Conservation (phyloP, 2,797 vertebrate species). For the Mus minutoides region DNA sequence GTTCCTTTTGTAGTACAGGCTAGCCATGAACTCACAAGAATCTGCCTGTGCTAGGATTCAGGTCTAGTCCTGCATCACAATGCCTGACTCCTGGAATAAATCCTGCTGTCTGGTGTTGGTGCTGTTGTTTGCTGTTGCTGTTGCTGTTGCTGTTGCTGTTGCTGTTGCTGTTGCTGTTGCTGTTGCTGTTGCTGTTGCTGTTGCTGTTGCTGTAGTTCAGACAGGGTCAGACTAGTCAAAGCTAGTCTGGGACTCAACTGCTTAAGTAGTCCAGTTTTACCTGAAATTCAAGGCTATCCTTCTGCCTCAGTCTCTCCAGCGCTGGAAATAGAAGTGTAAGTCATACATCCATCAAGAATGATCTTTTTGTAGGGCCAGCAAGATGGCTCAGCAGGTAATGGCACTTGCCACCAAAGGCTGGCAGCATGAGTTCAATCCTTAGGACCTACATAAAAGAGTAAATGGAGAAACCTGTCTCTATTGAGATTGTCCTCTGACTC, state of each 20-base stretch:
- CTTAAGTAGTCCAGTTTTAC: background rate
- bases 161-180: fast-evolving
- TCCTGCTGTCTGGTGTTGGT: background rate
- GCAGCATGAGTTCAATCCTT: background rate
- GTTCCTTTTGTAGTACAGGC: background rate
- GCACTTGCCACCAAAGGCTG: background rate
- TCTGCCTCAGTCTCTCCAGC: background rate
- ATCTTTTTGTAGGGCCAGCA: background rate
- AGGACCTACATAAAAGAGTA: too few species aligned
- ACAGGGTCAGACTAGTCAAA: background rate
- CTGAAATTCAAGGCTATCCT: background rate
- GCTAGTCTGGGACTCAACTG: background rate
- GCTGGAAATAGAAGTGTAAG: background rate
- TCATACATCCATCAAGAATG: background rate
- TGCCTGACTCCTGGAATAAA: background rate
- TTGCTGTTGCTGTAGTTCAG: background rate
- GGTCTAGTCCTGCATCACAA: background rate
- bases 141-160: fast-evolving
- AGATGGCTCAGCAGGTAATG: background rate
- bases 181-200: background rate
- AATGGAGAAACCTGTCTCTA: background rate
- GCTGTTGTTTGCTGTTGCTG: background rate
- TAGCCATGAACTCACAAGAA: background rate
- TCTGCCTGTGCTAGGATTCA: background rate
- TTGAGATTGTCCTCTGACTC: too few species aligned